These are phyloP conservation scores for Falco biarmicus DNA, from an alignment of 2,797 vertebrate species.

Conservation along the genomic window DNA sequence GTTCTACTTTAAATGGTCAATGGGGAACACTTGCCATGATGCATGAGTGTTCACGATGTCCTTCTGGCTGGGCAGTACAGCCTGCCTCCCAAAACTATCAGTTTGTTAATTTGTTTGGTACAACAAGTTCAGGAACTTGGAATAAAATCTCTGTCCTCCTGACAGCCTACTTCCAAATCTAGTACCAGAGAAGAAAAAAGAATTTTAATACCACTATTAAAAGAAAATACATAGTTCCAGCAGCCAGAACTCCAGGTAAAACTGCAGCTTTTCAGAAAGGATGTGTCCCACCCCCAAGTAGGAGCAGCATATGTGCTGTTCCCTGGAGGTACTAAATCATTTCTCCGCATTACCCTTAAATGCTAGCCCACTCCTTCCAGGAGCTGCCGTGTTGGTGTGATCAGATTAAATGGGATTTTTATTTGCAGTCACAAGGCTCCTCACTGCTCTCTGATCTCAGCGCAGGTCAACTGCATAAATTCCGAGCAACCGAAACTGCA, in stretches of 20 bases:
- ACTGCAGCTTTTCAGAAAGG: not conserved
- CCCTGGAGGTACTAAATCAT: not conserved
- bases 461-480: not conserved
- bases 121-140: not conserved
- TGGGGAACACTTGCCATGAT: not conserved
- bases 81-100: not conserved
- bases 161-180: not conserved
- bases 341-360: not conserved
- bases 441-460: not conserved
- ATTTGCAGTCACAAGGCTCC: not conserved
- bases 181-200: not conserved
- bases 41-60: not conserved
- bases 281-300: not conserved
- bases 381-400: not conserved
- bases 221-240: not conserved
- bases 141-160: not conserved
- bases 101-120: not conserved
- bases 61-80: not conserved
- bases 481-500: not conserved
- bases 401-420: not conserved
- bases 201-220: not conserved
- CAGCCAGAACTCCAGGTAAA: not conserved
- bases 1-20: not conserved
- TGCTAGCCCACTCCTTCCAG: not conserved
- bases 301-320: fast-evolving